Percentiles rank a stretch among this genome's conserved stretches.
These are phyloP conservation scores for Prochilodus magdalenae DNA, from an alignment of 2,113 vertebrate species.

Conservation along the genomic window DNA sequence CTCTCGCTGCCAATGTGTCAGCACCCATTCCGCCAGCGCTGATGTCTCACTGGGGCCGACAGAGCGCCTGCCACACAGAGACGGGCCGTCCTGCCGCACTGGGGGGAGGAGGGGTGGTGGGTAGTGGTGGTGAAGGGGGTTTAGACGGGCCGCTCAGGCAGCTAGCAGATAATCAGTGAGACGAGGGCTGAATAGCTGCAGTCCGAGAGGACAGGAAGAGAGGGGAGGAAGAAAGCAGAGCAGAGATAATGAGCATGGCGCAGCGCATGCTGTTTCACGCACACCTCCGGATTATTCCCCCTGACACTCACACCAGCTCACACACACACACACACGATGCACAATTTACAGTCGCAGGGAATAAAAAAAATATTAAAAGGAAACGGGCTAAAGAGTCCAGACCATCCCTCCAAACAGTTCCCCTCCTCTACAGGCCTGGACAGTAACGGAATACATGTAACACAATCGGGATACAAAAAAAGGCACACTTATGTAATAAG, in stretches of 20 bases:
- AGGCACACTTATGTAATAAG: too few relatives aligned
- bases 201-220: conserved; percentile 31
- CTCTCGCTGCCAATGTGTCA: conserved; percentile 47
- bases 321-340: conserved; percentile 24
- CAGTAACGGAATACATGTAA: too few relatives aligned
- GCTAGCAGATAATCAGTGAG: conserved; percentile 47
- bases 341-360: conserved; percentile 11
- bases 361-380: background rate
- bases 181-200: conserved; percentile 36
- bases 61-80: conserved; percentile 25
- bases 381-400: background rate
- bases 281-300: conserved; percentile 32
- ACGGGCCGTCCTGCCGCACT: background rate
- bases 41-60: conserved; percentile 58
- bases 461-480: too few relatives aligned
- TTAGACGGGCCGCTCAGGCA: conserved; percentile 24
- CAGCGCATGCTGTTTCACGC: conserved; percentile 28
- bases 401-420: background rate
- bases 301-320: conserved; percentile 15
- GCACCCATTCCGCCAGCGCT: conserved; percentile 42
- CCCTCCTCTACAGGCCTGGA: background rate
- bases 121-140: too few relatives aligned
- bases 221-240: conserved; percentile 31
- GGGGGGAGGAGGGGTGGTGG: background rate
- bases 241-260: conserved; percentile 28